A percentile compares a stretch with the other conserved stretches of the same genome.
These are phyloP conservation scores for Heteromurus nitidus DNA, from an alignment of 2,888 invertebrate genomes.

Conservation along the genomic window DNA sequence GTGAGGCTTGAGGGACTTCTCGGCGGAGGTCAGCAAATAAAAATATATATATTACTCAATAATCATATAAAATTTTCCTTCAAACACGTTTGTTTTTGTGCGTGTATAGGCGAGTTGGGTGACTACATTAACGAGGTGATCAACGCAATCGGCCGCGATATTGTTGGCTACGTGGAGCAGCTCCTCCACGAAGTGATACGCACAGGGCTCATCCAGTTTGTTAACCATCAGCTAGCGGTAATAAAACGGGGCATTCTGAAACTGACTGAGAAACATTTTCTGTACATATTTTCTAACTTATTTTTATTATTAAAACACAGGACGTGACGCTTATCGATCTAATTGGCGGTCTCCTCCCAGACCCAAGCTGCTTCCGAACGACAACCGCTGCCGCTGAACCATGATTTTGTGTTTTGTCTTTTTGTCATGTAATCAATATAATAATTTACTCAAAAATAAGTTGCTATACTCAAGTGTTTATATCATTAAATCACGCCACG, in stretches of 20 bases:
- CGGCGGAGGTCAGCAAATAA: neutral
- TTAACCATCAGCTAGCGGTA: neutral
- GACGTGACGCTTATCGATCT: neutral
- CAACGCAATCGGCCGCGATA: neutral
- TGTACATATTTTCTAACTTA: no score
- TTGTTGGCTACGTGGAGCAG: neutral
- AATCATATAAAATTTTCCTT: neutral
- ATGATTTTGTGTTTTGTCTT: neutral
- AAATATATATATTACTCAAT: neutral
- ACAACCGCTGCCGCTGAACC: neutral
- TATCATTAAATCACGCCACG: no score
- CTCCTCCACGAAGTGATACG: neutral
- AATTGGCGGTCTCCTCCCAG: neutral
- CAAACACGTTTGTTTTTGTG: neutral
- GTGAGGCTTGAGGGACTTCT: slow-evolving; percentile 7
- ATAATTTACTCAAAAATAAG: neutral
- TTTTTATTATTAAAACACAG: no score
- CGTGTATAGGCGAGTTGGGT: neutral
- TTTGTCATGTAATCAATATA: neutral
- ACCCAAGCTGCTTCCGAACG: neutral
- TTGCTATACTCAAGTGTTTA: no score
- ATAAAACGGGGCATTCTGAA: no score
- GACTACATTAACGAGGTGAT: neutral
- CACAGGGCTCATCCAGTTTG: neutral
- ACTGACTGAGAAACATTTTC: no score